phyloP scores from a whole-genome alignment of 2,113 vertebrate species.

The Acanthisitta chloris region DNA sequence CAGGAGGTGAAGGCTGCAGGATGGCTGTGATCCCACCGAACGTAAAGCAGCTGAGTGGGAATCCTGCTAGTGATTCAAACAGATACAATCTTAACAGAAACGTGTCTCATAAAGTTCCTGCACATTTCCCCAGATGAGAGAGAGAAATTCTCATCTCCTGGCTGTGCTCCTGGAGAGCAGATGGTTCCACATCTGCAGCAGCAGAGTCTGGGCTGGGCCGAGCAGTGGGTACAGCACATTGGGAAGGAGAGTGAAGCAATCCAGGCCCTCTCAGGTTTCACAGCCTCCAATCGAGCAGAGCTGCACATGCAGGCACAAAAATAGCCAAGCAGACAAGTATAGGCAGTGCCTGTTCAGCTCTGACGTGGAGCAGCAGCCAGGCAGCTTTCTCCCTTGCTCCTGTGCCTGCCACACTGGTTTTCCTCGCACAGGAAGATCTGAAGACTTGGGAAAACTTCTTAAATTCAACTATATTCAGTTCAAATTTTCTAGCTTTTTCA shows the following conservation, averaged over 20 bases:
- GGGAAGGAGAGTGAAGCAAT: not conserved
- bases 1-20: not conserved
- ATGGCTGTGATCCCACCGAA: not conserved
- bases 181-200: not conserved
- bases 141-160: not conserved
- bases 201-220: not conserved
- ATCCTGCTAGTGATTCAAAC: not conserved
- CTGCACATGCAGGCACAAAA: not conserved
- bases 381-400: not conserved
- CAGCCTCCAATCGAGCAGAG: not conserved
- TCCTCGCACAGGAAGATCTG: not conserved
- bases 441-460: not conserved
- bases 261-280: not conserved
- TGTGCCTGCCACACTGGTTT: rapidly evolving
- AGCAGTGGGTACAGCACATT: rapidly evolving
- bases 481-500: not conserved
- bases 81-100: not conserved
- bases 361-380: not conserved
- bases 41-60: not conserved
- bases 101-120: not conserved
- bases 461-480: not conserved
- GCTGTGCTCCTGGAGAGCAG: not conserved
- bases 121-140: rapidly evolving
- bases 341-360: not conserved
- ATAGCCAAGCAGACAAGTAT: not conserved